These are phyloP conservation scores for Pteromalus puparum DNA, from an alignment of 1,140 invertebrate genomes.

Conservation along the genomic window DNA sequence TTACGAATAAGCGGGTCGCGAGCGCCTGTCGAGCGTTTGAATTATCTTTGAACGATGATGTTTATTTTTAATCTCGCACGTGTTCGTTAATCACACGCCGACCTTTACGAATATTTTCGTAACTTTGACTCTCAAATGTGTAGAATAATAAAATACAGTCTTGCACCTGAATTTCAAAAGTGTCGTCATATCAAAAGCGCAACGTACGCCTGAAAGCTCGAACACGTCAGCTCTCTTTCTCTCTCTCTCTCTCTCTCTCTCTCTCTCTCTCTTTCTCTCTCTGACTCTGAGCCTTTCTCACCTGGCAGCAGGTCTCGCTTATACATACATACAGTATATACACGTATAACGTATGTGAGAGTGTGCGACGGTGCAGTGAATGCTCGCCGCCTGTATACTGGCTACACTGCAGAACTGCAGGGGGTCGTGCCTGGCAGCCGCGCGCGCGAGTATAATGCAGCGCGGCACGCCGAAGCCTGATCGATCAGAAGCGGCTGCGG, in stretches of 20 bases:
- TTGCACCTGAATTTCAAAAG: too few relatives aligned
- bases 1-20: neutral
- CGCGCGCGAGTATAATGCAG: constrained; percentile 28
- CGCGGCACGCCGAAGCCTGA: constrained; percentile 17
- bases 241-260: neutral
- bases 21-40: neutral
- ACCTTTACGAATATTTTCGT: too few relatives aligned
- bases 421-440: constrained; percentile 2
- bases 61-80: too few relatives aligned
- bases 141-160: too few relatives aligned
- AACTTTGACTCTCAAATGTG: too few relatives aligned
- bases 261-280: too few relatives aligned
- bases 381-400: neutral
- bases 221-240: neutral
- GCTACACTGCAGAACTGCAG: neutral
- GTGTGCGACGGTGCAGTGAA: neutral
- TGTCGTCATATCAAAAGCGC: too few relatives aligned
- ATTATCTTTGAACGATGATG: too few relatives aligned
- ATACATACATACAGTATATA: neutral
- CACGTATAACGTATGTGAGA: neutral
- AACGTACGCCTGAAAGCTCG: too few relatives aligned
- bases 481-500: constrained; percentile 45
- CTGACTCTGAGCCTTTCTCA: neutral
- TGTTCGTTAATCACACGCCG: neutral
- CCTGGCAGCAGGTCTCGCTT: neutral